phyloP scores from a whole-genome alignment of 1,140 invertebrate genomes.

The Kradibia gibbosae region DNA sequence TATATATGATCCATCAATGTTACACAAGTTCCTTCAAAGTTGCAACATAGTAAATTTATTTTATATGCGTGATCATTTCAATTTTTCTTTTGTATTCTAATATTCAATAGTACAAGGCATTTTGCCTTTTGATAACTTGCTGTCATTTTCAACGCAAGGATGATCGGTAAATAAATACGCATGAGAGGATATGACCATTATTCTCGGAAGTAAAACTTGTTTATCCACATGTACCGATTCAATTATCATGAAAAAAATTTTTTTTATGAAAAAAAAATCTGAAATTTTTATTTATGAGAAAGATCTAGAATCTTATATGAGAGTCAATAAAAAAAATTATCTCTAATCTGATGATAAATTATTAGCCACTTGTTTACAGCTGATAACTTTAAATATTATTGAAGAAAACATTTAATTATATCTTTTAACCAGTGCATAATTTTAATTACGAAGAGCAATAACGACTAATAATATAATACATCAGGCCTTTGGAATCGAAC shows the following conservation, averaged over 20 bases:
- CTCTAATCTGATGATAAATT: no score
- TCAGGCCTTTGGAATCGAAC: background rate
- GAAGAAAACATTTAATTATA: background rate
- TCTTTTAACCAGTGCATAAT: no score
- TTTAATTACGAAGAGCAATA: no score
- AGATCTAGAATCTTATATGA: background rate
- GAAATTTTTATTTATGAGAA: background rate
- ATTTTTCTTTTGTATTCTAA: background rate
- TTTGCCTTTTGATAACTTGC: no score
- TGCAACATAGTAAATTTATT: no score
- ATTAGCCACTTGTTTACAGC: no score
- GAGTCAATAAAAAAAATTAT: background rate
- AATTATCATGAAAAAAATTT: background rate
- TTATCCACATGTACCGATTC: background rate
- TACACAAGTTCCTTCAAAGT: no score
- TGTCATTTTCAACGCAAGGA: background rate
- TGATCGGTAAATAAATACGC: background rate
- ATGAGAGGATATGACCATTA: background rate
- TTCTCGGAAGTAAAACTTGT: conserved; percentile 5
- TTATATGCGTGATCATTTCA: background rate
- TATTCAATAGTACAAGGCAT: background rate
- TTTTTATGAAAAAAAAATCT: no score
- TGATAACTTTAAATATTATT: no score
- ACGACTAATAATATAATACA: no score
- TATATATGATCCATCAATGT: no score